These are phyloP conservation scores for Rhinogobius similis DNA, from an alignment of 2,113 vertebrate genomes.

Conservation along the genomic window DNA sequence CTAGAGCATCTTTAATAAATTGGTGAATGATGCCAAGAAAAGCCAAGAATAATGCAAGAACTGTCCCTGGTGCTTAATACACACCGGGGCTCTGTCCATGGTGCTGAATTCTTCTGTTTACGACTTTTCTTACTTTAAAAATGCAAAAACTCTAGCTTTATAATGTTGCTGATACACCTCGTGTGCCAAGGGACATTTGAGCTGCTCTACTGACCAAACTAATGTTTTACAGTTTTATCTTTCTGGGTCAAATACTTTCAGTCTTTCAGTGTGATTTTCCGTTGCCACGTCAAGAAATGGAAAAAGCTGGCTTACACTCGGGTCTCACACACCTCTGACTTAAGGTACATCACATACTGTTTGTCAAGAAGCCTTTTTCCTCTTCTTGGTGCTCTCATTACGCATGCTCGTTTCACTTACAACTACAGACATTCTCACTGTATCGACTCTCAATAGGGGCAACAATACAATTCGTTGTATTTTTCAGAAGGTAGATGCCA, in stretches of 20 bases:
- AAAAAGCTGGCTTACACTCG: constrained; percentile 16
- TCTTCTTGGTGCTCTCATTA: constrained; percentile 32
- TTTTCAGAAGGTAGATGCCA: not conserved
- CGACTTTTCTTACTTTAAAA: not conserved
- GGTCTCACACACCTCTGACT: constrained; percentile 31
- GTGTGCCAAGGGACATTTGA: not conserved
- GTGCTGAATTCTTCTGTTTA: constrained; percentile 28
- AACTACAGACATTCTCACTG: constrained; percentile 24
- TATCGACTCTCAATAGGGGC: constrained; percentile 13
- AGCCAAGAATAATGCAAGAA: constrained; percentile 16
- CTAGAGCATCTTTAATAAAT: constrained; percentile 1
- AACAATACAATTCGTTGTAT: not conserved
- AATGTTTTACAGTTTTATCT: constrained; percentile 45
- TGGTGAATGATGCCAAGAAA: constrained; percentile 29
- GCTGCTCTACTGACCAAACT: constrained; percentile 36
- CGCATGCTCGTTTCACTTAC: constrained; percentile 13
- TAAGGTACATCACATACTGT: constrained; percentile 8
- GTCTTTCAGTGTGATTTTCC: constrained; percentile 59
- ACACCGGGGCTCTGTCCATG: constrained; percentile 35
- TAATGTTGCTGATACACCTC: not conserved
- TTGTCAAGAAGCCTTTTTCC: constrained; percentile 32
- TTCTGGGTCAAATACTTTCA: constrained; percentile 68
- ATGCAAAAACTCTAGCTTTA: constrained; percentile 6
- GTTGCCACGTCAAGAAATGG: constrained; percentile 58
- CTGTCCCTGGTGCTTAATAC: constrained; percentile 53